Percentiles rank a stretch among this genome's conserved stretches.
These are phyloP conservation scores for Molossus alvarezi DNA, from an alignment of 2,797 vertebrate genomes.

Conservation along the genomic window DNA sequence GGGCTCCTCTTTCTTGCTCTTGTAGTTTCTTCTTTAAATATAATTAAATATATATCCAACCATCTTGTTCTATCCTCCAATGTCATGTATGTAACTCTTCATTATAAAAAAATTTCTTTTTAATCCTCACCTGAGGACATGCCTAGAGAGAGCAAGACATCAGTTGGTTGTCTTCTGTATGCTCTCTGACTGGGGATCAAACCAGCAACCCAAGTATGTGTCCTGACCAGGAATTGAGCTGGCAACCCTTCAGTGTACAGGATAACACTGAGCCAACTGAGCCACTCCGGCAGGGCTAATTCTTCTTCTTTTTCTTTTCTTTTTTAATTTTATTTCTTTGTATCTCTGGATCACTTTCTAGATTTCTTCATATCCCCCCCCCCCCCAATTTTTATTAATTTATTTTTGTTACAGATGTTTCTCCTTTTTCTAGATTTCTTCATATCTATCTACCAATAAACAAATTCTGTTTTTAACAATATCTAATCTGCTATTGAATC, in stretches of 20 bases:
- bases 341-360: background rate
- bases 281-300: background rate
- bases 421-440: slow-evolving; percentile 1
- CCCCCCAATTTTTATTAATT: too few species aligned
- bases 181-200: too few species aligned
- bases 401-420: too few species aligned
- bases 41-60: background rate
- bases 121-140: too few species aligned
- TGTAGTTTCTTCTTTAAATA: slow-evolving; percentile 3
- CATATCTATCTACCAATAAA: background rate
- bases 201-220: too few species aligned
- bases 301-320: slow-evolving; percentile 8
- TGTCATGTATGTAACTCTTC: background rate
- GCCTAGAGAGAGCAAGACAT: too few species aligned
- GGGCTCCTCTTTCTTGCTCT: too few species aligned
- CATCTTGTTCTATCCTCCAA: background rate
- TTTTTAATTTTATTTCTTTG: background rate
- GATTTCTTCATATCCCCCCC: background rate
- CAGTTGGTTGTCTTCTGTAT: too few species aligned
- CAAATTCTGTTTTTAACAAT: slow-evolving; percentile 44
- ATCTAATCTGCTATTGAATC: slow-evolving; percentile 28
- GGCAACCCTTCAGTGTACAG: too few species aligned
- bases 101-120: background rate
- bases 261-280: too few species aligned
- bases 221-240: too few species aligned